Conservation (phyloP, 2,888 invertebrate genomes). For the Drosophila paramelanica region DNA sequence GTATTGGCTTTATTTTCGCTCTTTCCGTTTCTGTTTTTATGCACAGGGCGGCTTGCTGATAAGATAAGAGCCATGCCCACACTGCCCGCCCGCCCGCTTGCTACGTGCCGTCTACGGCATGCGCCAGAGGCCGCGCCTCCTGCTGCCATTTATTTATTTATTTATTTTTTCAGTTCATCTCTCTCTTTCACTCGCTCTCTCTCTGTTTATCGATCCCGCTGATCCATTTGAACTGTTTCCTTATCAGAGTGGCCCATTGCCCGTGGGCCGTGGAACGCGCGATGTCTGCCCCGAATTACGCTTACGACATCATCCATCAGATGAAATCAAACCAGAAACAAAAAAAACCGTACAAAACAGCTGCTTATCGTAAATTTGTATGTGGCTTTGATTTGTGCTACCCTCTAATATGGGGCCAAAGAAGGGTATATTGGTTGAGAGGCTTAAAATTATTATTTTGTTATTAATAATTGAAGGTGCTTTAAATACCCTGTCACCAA, state of each 20-base stretch:
- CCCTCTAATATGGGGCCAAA: neutral
- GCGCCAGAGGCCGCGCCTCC: constrained; percentile 40
- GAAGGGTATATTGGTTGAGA: neutral
- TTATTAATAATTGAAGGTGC: too few species aligned
- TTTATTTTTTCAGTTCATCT: neutral
- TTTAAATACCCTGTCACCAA: neutral
- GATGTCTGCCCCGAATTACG: constrained; percentile 21
- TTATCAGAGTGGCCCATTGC: constrained; percentile 38
- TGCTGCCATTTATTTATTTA: neutral
- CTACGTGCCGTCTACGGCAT: constrained; percentile 69
- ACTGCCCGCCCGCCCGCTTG: constrained; percentile 16
- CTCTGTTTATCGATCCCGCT: neutral
- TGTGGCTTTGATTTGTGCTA: constrained; percentile 15
- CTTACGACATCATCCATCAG: constrained; percentile 29
- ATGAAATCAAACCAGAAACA: constrained; percentile 12
- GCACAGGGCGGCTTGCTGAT: constrained; percentile 51
- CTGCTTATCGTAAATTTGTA: constrained; percentile 19
- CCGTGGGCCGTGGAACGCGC: neutral
- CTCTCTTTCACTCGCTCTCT: neutral
- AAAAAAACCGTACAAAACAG: neutral
- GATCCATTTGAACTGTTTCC: constrained; percentile 2
- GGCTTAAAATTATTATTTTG: neutral
- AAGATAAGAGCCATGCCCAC: constrained; percentile 64
- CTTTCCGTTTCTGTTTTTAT: constrained; percentile 47
- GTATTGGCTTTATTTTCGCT: constrained; percentile 41